Evolutionary conservation across 2,888 invertebrate species (phyloP), one percentile per base, ranked within the genome.

Genomic region (Drosophila pseudotalamancana): DNA sequence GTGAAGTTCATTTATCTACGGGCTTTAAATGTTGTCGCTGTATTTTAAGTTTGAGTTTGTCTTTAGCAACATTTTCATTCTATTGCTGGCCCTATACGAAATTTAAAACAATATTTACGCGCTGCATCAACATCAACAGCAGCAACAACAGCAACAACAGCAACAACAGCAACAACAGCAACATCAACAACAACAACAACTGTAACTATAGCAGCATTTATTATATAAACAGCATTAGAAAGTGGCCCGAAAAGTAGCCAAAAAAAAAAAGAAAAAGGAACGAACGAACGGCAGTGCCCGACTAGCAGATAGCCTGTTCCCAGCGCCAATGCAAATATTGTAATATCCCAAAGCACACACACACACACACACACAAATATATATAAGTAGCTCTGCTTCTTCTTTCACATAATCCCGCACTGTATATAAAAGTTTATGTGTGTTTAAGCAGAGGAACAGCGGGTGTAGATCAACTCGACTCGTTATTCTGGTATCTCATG

Each of bases 51-150:
- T 62, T 60, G 34, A 23, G 60, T 71, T 48, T 67, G 59, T 31
- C 43, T 45, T 83, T 29, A 27, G 40, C 37, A 43, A 70, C 62
- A 74, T 78, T 81, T 65, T 56, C 71, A 57, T 70, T 61, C 53
- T n/a, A 51, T 45, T 39, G 70, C 29, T 43, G 64, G 67, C 79
- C 64, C 27, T 65, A 25, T 68, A 48, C 54, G 55, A 63, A 86
- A 83, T 80, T 80, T 83, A 80, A 86, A 83, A 86, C 70, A 86
- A 80, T 80, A 72, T 86, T 83, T 73, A 61, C 63, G 51, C 60
- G 69, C 61, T 74, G 82, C 78, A 84, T 55, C 57, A 72, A 39
- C 39, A 66, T 37, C 54, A 61, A 45, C 27, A 46, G 35, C 31
- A 54, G 50, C 21, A 49, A 16, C 35, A 39, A 29, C 37, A 43